These are phyloP conservation scores for Quiscalus mexicanus DNA, from an alignment of 2,113 vertebrate genomes.

Conservation along the genomic window DNA sequence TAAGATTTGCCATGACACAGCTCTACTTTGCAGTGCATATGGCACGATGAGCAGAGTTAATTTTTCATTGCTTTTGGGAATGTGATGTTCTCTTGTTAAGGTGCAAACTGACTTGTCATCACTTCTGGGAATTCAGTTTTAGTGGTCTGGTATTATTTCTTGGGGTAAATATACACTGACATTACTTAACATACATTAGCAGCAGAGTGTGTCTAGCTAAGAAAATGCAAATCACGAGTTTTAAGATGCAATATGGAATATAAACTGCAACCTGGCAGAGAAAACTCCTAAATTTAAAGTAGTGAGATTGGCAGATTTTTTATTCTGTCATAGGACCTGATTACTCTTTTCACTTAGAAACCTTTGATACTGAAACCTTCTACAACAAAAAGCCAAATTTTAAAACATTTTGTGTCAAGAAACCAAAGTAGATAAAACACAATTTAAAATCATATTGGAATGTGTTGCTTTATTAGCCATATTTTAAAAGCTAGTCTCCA, in stretches of 20 bases:
- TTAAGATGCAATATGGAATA: background rate
- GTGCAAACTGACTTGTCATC: background rate
- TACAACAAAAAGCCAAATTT: background rate
- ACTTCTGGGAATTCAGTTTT: background rate
- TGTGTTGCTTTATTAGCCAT: background rate
- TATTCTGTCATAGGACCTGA: background rate
- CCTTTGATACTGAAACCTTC: background rate
- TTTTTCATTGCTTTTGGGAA: constrained; percentile 13
- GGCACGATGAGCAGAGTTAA: background rate
- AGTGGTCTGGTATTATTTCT: background rate
- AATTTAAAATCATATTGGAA: background rate
- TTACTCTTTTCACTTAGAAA: background rate
- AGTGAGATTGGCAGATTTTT: background rate
- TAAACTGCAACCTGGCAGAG: background rate
- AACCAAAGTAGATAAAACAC: background rate
- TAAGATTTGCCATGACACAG: background rate
- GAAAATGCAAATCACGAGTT: background rate
- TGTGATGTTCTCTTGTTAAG: background rate
- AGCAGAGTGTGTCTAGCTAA: background rate
- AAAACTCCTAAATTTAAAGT: background rate
- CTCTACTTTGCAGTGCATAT: background rate
- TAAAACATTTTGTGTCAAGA: background rate
- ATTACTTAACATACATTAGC: background rate
- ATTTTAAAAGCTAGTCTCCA: background rate
- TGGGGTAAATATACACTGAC: background rate